Evolutionary conservation across 92 coral and sea anemone species (phyloP), one percentile per base, ranked within the genome.

Genomic region (Pocillopora grandis): DNA sequence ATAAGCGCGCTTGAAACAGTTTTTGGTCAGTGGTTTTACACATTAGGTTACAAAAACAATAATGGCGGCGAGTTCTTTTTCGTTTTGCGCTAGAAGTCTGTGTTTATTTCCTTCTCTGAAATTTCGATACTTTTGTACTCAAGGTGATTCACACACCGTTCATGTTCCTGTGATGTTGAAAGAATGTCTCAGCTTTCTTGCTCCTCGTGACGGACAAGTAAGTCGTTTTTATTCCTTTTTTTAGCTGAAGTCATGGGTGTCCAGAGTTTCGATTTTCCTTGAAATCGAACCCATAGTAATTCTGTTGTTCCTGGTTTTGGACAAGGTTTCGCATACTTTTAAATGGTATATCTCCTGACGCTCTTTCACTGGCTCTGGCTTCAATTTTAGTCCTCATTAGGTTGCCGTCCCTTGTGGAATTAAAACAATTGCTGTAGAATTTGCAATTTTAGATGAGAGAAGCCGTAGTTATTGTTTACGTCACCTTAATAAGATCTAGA

Each of bases 151-250:
- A 27, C 97, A 91, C 71, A 87, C 87, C 42, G 76, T 93, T 23
- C 97, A 93, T 76, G 89, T 88, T 0, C 97, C 97, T 20, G 97
- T 93, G 66, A 93, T 93, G 97, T 66, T 85, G 78, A 92, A 92
- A 61, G 97, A 93, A 72, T 92, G 94, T 70, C 78, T 93, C 82
- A 92, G 94, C 13, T 93, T 93, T 81, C 84, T 93, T 59, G 85
- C 94, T 8, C 97, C 97, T 2, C 91, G 89, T n/a, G 92, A 93
- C 78, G 89, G 86, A 20, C 92, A 93, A 89, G 97, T 93, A 83
- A 79, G 80, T 78, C 66, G 52, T 63, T 16, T 49, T 58, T 69
- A 62, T 23, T 36, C 6, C 6, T 36, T 66, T 19, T 66, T 70
- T 70, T 20, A 37, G 20, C 42, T 49, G 21, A 55, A n/a, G 55